Percentiles rank a stretch among this genome's conserved stretches.
These are phyloP conservation scores for Lethenteron camtschaticum DNA, from an alignment of 2,113 vertebrate genomes.

Conservation along the genomic window DNA sequence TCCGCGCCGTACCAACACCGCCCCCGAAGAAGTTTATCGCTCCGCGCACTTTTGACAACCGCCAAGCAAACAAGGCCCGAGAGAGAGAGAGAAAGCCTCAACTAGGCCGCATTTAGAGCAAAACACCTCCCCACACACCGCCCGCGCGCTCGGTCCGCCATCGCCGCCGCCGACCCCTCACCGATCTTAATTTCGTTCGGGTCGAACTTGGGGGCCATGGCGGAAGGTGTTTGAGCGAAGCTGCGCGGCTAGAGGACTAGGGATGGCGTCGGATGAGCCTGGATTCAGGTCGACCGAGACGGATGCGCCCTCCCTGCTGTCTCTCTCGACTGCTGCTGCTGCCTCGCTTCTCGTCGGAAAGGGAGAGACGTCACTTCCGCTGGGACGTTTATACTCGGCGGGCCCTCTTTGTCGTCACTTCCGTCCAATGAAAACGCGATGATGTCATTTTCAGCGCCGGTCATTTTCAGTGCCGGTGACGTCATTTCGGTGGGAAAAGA, in stretches of 20 bases:
- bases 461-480: too few relatives aligned
- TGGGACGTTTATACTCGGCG: too few relatives aligned
- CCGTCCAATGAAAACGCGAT: too few relatives aligned
- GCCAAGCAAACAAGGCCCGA: not conserved
- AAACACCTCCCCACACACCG: not conserved
- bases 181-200: slow-evolving; percentile 78
- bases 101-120: too few relatives aligned
- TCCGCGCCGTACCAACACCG: slow-evolving; percentile 14
- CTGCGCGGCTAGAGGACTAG: slow-evolving; percentile 19
- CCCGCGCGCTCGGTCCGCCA: not conserved
- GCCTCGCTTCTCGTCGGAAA: too few relatives aligned
- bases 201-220: slow-evolving; percentile 88
- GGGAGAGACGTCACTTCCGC: too few relatives aligned
- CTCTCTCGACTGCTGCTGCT: too few relatives aligned
- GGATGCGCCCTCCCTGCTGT: too few relatives aligned
- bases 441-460: too few relatives aligned
- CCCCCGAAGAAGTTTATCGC: too few relatives aligned
- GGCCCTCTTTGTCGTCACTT: too few relatives aligned
- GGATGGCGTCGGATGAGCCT: slow-evolving; percentile 54
- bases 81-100: rapidly evolving
- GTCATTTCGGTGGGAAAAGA: too few relatives aligned
- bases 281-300: slow-evolving; percentile 30
- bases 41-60: not conserved
- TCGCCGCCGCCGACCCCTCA: slow-evolving; percentile 30
- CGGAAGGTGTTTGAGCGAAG: slow-evolving; percentile 12